phyloP scores from a whole-genome alignment of 2,888 invertebrate species.

The Beris chalybata region DNA sequence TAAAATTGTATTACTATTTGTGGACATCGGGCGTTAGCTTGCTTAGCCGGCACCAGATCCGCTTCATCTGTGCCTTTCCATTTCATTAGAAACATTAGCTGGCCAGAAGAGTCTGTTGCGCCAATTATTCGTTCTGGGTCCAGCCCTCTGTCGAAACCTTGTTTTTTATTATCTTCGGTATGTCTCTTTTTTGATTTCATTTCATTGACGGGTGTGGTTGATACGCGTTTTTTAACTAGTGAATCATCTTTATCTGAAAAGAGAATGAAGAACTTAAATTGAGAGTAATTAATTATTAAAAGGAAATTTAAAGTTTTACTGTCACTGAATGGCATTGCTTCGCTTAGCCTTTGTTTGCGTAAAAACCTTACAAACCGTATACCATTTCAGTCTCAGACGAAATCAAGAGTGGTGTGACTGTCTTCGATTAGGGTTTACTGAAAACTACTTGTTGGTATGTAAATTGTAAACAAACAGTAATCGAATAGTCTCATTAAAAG shows the following conservation, averaged over 20 bases:
- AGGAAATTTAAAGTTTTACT: too few species aligned
- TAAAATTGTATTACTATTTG: conserved; percentile 91
- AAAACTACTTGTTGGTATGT: too few species aligned
- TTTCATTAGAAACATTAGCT: conserved; percentile 91
- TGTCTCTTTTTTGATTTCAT: conserved; percentile 59
- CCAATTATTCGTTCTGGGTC: conserved; percentile 84
- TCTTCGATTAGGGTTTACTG: too few species aligned
- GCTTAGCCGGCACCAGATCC: conserved; percentile 82
- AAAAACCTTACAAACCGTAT: too few species aligned
- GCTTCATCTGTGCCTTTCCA: conserved; percentile 92
- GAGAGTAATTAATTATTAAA: too few species aligned
- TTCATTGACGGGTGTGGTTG: conserved; percentile 47
- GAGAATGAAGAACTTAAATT: not conserved
- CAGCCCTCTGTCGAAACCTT: conserved; percentile 79
- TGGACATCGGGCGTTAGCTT: conserved; percentile 82
- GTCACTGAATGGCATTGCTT: too few species aligned
- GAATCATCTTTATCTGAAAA: conserved; percentile 20
- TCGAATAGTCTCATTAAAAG: too few species aligned
- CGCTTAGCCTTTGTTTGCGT: too few species aligned
- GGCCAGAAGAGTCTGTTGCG: conserved; percentile 90
- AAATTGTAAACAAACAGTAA: too few species aligned
- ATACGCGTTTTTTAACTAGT: conserved; percentile 48
- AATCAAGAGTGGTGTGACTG: too few species aligned
- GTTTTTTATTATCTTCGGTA: conserved; percentile 57
- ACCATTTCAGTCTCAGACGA: too few species aligned